phyloP scores from a whole-genome alignment of 2,888 invertebrate genomes.

The Hirtodrosophila duncani region DNA sequence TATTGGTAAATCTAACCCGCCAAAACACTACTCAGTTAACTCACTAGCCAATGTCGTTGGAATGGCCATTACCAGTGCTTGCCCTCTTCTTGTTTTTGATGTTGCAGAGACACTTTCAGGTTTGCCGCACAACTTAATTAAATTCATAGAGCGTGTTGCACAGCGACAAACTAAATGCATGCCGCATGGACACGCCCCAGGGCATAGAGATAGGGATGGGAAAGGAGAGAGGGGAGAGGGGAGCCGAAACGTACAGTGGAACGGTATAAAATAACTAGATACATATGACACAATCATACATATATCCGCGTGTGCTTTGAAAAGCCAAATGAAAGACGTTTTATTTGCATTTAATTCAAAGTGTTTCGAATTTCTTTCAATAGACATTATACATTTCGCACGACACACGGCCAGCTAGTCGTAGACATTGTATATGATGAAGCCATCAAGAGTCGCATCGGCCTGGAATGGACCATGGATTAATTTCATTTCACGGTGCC shows the following conservation, averaged over 20 bases:
- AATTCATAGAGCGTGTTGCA: constrained; percentile 49
- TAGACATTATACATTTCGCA: constrained; percentile 40
- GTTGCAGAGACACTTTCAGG: constrained; percentile 37
- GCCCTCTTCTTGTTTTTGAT: no score
- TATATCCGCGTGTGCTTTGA: constrained; percentile 1
- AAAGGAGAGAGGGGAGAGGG: neutral
- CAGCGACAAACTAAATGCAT: constrained; percentile 21
- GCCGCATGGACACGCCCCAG: constrained; percentile 35
- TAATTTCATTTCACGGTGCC: constrained; percentile 75
- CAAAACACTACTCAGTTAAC: no score
- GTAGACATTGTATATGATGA: constrained; percentile 55
- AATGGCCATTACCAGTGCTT: no score
- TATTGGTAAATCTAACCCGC: no score
- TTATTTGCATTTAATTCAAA: constrained; percentile 68
- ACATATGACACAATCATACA: neutral
- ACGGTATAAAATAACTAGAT: no score
- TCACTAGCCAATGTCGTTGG: no score
- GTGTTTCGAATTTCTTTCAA: constrained; percentile 65
- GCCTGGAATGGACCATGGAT: constrained; percentile 58
- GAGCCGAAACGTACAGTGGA: no score
- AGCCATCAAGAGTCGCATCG: constrained; percentile 64
- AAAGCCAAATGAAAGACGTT: constrained; percentile 45
- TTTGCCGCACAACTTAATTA: constrained; percentile 63
- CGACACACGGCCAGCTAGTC: constrained; percentile 10
- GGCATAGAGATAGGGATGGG: no score